Evolutionary conservation across 1,140 invertebrate genomes (phyloP), one percentile per base, ranked within the genome.

Genomic region (Apis florea): DNA sequence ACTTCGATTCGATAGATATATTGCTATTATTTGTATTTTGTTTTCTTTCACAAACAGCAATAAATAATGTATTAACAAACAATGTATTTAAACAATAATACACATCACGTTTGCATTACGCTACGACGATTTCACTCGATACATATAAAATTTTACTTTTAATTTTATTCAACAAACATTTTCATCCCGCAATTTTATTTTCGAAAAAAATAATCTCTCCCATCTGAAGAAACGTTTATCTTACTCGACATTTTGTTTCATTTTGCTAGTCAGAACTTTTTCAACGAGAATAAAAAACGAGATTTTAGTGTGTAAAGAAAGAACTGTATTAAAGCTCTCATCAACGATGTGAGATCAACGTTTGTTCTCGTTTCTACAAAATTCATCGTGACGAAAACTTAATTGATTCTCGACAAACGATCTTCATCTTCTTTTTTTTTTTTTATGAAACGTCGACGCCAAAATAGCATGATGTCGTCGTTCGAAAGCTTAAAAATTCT

Each of bases 401-500:
- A 47, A 75, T 81, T 54, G 79, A 81, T 81, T 17, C 24, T 26
- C 26, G 24, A 24, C 61, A 40, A 73, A 80, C 71, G 53, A 51
- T 40, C 11, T 53, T 53, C 1, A 17, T 58, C 51, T 13, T 58
- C 54, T 9, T 53, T 63, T 13, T 66, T 51, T 80, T n/a, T 67
- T 59, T 26, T 17, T 40, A 56, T 51, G 5, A 40, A 15, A 53
- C 12, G 21, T 31, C 31, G 17, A 31, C 13, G n/a, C 47, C 21
- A 54, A 81, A 75, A 81, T 81, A 81, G 63, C 71, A 54, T 75
- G 19, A 61, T 31, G 59, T 21, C 69, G 49, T 26, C 51, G 26
- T 26, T 56, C 8, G 15, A 64, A 19, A 17, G 31, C 6, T 11
- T 63, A 68, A 17, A 54, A 61, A 69, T 68, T 17, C n/a, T 26